Evolutionary conservation across 2,888 invertebrate species (phyloP).

Genomic region (Orchestes rusci): DNA sequence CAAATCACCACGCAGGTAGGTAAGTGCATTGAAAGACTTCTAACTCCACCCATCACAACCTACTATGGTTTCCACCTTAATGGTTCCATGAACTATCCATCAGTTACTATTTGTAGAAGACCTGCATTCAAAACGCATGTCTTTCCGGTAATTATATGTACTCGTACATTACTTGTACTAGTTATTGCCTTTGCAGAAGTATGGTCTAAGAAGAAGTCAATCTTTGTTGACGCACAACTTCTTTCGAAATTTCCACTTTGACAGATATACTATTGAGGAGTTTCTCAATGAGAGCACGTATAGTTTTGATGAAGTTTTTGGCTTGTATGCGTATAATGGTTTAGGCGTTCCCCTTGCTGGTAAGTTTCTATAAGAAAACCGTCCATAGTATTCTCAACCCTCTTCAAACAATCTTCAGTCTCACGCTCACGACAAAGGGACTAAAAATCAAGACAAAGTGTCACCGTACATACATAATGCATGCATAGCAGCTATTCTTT

Average conservation of each 20-base stretch:
- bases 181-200: conserved; percentile 40
- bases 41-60: conserved; percentile 58
- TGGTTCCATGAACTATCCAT: conserved; percentile 59
- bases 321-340: conserved; percentile 50
- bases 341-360: conserved; percentile 15
- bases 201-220: conserved; percentile 48
- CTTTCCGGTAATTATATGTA: conserved; percentile 46
- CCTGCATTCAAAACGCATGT: conserved; percentile 56
- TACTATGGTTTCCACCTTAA: conserved; percentile 61
- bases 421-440: too few species aligned
- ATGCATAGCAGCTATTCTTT: background rate
- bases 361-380: too few species aligned
- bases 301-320: conserved; percentile 48
- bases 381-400: too few species aligned
- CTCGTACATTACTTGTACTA: background rate
- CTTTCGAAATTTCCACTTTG: conserved; percentile 49
- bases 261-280: conserved; percentile 47
- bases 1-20: too few species aligned
- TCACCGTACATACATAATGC: too few species aligned
- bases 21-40: conserved; percentile 53
- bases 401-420: too few species aligned
- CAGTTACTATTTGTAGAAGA: conserved; percentile 60
- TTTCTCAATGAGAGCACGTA: conserved; percentile 58
- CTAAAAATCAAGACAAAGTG: too few species aligned
- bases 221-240: conserved; percentile 31